Conservation (phyloP, 1,140 invertebrate species). For the Anastrepha obliqua region DNA sequence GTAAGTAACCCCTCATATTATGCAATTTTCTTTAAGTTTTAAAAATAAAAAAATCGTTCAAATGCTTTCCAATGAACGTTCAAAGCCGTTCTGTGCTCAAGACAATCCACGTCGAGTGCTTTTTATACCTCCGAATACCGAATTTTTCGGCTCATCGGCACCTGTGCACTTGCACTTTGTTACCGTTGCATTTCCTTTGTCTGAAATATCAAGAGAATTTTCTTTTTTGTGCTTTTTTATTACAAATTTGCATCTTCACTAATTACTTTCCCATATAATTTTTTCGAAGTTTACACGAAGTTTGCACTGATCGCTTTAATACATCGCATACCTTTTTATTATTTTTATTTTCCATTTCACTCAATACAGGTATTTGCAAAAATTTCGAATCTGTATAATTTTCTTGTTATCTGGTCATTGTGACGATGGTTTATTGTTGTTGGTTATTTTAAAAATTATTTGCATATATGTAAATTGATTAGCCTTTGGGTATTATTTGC, state of each 20-base stretch:
- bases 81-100: not conserved
- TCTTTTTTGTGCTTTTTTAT: not conserved
- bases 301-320: not conserved
- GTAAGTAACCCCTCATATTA: conserved; percentile 4
- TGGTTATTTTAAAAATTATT: not conserved
- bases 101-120: not conserved
- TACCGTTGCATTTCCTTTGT: conserved; percentile 38
- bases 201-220: not conserved
- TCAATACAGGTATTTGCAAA: conserved; percentile 6
- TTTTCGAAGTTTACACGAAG: not conserved
- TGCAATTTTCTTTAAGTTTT: too few relatives aligned
- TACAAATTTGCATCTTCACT: conserved; percentile 10
- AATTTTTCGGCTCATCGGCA: not conserved
- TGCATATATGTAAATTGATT: not conserved
- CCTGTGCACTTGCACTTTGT: not conserved
- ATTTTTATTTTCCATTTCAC: not conserved
- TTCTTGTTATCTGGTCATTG: not conserved
- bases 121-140: conserved; percentile 3
- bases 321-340: not conserved
- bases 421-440: not conserved
- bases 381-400: conserved; percentile 1
- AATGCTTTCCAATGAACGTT: conserved; percentile 29
- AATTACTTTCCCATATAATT: not conserved
- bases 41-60: not conserved
- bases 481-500: not conserved